phyloP scores from a whole-genome alignment of 2,888 invertebrate species.

The Incurvaria masculella region DNA sequence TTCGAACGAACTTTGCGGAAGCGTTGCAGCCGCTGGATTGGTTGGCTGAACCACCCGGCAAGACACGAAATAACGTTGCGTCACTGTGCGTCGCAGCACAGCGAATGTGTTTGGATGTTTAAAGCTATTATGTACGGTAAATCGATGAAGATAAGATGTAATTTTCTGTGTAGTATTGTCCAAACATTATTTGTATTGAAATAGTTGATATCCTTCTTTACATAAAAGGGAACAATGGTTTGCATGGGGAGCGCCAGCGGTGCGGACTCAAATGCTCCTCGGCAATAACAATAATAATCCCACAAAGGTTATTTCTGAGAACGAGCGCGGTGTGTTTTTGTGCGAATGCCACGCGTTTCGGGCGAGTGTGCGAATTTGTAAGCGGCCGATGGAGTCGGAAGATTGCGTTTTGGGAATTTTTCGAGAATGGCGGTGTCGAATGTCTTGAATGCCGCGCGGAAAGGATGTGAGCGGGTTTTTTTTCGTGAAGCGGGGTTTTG shows the following conservation, averaged over 20 bases:
- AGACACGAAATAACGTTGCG: not conserved
- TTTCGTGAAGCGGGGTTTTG: constrained; percentile 8
- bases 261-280: not conserved
- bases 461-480: not conserved
- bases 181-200: not conserved
- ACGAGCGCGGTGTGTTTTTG: not conserved
- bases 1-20: not conserved
- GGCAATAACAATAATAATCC: not conserved
- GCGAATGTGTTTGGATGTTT: not conserved
- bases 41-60: not conserved
- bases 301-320: not conserved
- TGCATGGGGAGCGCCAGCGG: not conserved
- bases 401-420: not conserved
- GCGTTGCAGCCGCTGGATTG: not conserved
- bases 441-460: not conserved
- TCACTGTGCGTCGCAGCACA: not conserved
- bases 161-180: not conserved
- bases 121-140: not conserved
- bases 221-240: not conserved
- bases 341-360: not conserved
- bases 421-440: not conserved
- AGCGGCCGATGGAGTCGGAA: not conserved
- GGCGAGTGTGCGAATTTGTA: not conserved
- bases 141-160: not conserved
- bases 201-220: not conserved